Conservation (phyloP, 2,113 vertebrate species). For the Sturnus vulgaris region DNA sequence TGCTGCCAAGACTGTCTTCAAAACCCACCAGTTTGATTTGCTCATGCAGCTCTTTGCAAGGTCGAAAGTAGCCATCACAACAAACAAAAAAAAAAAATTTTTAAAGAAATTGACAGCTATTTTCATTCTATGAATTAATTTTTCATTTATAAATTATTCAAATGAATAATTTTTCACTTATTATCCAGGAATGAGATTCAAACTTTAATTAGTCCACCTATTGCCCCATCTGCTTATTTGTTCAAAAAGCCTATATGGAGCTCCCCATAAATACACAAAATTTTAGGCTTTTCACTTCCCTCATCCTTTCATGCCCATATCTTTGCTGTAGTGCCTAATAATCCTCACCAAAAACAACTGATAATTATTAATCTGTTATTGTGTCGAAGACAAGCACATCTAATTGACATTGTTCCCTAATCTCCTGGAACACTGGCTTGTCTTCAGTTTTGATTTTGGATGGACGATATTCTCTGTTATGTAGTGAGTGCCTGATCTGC, state of each 20-base stretch:
- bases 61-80: not conserved
- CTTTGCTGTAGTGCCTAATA: not conserved
- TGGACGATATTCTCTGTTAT: not conserved
- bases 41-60: not conserved
- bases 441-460: not conserved
- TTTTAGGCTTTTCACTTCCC: not conserved
- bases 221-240: not conserved
- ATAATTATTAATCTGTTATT: not conserved
- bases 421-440: not conserved
- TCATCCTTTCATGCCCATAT: not conserved
- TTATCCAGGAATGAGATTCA: not conserved
- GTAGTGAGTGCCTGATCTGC: not conserved
- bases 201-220: not conserved
- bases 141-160: not conserved
- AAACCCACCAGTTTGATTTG: not conserved
- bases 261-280: not conserved
- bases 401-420: not conserved
- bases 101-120: not conserved
- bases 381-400: not conserved
- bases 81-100: not conserved
- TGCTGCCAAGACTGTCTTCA: not conserved
- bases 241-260: not conserved
- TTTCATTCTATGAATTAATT: not conserved
- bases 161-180: not conserved
- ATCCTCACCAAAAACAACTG: not conserved